Percentiles rank a stretch among this genome's conserved stretches.
Evolutionary conservation across 2,797 vertebrate genomes (phyloP).

Genomic region (Tympanoctomys barrerae): DNA sequence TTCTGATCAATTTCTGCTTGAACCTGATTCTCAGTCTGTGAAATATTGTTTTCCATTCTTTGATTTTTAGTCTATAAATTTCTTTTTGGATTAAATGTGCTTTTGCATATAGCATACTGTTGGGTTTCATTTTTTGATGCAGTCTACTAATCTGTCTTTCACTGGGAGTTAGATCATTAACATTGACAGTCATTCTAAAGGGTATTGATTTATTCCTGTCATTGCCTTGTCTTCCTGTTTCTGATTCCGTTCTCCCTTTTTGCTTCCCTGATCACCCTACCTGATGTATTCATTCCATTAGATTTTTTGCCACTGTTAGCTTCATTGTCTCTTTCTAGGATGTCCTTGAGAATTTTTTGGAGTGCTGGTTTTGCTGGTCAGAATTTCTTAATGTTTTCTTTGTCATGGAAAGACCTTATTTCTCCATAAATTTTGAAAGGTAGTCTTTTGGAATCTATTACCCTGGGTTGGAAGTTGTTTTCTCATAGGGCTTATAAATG

Average conservation of each 20-base stretch:
- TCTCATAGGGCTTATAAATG: not conserved
- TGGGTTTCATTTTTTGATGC: not conserved
- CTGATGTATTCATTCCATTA: not conserved
- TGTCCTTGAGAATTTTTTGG: not conserved
- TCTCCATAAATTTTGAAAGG: not conserved
- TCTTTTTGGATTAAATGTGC: not conserved
- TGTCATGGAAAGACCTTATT: not conserved
- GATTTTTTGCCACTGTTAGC: not conserved
- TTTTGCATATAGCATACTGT: not conserved
- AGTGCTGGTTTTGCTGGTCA: not conserved
- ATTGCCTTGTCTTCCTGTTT: not conserved
- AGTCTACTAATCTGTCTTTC: not conserved
- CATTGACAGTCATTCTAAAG: not conserved
- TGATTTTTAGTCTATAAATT: not conserved
- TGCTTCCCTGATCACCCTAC: not conserved
- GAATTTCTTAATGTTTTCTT: not conserved
- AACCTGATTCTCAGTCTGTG: not conserved
- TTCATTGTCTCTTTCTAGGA: not conserved
- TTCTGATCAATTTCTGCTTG: not conserved
- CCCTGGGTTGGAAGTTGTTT: not conserved
- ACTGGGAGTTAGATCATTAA: not conserved
- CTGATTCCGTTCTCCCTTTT: not conserved
- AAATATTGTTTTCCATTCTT: not conserved
- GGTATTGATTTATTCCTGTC: not conserved
- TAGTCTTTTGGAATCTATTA: not conserved